phyloP scores from a whole-genome alignment of 2,888 invertebrate species.

The Notocelia uddmanniana region DNA sequence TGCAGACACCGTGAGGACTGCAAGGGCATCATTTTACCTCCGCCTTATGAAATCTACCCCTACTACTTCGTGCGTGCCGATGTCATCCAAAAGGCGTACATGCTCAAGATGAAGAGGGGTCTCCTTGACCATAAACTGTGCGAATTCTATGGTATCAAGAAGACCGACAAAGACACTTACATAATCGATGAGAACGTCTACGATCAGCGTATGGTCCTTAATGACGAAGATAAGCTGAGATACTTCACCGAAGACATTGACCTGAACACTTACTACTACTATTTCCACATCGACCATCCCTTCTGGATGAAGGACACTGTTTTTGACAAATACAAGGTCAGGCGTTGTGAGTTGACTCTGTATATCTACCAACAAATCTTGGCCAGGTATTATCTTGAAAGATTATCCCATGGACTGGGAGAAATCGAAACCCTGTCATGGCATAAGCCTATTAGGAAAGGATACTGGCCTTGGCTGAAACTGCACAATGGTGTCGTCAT shows the following conservation, averaged over 20 bases:
- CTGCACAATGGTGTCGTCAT: slow-evolving; percentile 84
- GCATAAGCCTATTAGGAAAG: slow-evolving; percentile 73
- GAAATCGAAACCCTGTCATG: slow-evolving; percentile 77
- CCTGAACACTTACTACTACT: slow-evolving; percentile 87
- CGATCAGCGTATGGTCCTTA: slow-evolving; percentile 81
- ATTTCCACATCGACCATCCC: slow-evolving; percentile 87
- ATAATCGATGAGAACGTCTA: slow-evolving; percentile 89
- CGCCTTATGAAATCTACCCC: slow-evolving; percentile 87
- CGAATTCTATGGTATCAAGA: slow-evolving; percentile 82
- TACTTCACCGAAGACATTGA: slow-evolving; percentile 89
- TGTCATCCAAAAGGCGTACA: slow-evolving; percentile 86
- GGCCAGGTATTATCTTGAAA: slow-evolving; percentile 86
- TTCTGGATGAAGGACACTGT: slow-evolving; percentile 86
- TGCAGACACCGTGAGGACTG: slow-evolving; percentile 82
- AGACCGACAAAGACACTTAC: slow-evolving; percentile 80
- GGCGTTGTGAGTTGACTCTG: slow-evolving; percentile 85
- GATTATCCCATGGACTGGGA: slow-evolving; percentile 81
- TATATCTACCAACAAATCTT: slow-evolving; percentile 88
- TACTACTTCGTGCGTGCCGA: slow-evolving; percentile 89
- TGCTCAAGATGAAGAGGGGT: slow-evolving; percentile 81
- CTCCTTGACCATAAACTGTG: slow-evolving; percentile 79
- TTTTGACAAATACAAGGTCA: slow-evolving; percentile 65
- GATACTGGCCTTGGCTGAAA: slow-evolving; percentile 86
- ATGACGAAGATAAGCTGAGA: slow-evolving; percentile 84
- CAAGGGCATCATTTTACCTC: slow-evolving; percentile 81